Evolutionary conservation across 2,888 invertebrate species (phyloP), one percentile per base, ranked within the genome.

Genomic region (Piscicola geometra): DNA sequence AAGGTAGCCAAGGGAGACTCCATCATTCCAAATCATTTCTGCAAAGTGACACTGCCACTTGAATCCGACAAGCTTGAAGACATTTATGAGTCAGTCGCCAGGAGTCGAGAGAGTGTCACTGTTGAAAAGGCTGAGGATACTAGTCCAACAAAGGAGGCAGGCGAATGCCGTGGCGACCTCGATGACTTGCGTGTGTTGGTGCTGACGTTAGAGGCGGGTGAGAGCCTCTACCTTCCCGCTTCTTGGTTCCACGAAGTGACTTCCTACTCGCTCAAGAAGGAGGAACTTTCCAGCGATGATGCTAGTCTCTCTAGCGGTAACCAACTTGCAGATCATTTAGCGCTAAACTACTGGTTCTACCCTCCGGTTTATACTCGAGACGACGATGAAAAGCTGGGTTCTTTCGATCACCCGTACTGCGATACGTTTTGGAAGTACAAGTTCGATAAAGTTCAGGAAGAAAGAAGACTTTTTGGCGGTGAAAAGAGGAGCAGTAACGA

Each of bases 161-260:
- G n/a, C n/a, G n/a, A n/a, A n/a, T n/a, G n/a, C n/a, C n/a, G n/a
- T n/a, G n/a, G n/a, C n/a, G n/a, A n/a, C n/a, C n/a, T n/a, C n/a
- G n/a, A n/a, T 15, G 28, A 5, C 5, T 25, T 77, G 3, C 50
- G 77, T 15, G 73, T 75, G 47, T 41, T 78, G 28, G 36, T 75
- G 5, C 30, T 36, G 18, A 41, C 68, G 30, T 12, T 78, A 28
- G 35, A 64, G 12, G 68, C 75, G 1, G 78, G 78, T 3, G 77
- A 78, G 9, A 67, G 75, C 70, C 72, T 78, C 1, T 78, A 78
- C 69, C 56, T 78, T 21, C 78, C 78, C 0, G 78, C 78, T 1
- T 77, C 77, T 21, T 78, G 78, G 78, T 78, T 77, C 52, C 78
- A 78, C 67, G 78, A 78, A 66, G 78, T 78, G 35, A 76, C 78